Evolutionary conservation across 1,140 invertebrate species (phyloP).

Genomic region (Bombus terrestris): DNA sequence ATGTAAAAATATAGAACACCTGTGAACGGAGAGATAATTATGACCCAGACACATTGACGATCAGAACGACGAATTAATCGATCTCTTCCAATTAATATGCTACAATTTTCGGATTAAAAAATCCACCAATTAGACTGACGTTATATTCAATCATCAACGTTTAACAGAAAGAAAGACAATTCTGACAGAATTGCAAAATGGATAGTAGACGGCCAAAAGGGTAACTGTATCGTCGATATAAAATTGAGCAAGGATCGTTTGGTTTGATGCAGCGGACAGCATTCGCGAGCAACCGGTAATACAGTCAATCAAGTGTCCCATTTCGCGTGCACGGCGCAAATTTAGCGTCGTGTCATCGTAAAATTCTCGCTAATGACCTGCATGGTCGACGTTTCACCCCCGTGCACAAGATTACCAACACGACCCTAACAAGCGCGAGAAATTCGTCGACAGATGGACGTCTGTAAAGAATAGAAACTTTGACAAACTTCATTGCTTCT

Average conservation of each 20-base stretch:
- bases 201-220: not conserved
- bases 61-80: too few species aligned
- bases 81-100: too few species aligned
- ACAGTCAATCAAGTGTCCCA: constrained; percentile 5
- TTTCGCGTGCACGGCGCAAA: not conserved
- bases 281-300: not conserved
- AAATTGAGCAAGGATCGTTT: constrained; percentile 17
- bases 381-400: not conserved
- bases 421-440: not conserved
- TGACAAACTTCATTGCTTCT: not conserved
- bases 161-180: not conserved
- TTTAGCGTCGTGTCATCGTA: constrained; percentile 6
- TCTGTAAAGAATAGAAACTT: not conserved
- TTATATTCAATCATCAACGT: too few species aligned
- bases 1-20: too few species aligned
- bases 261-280: not conserved
- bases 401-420: not conserved
- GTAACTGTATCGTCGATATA: constrained; percentile 8
- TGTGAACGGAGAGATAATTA: too few species aligned
- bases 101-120: too few species aligned
- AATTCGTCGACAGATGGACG: not conserved
- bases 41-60: too few species aligned
- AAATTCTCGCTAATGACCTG: not conserved
- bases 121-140: not conserved
- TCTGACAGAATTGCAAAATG: not conserved